These are phyloP conservation scores for Embidobia sp. DNA, from an alignment of 2,888 invertebrate genomes.

Conservation along the genomic window DNA sequence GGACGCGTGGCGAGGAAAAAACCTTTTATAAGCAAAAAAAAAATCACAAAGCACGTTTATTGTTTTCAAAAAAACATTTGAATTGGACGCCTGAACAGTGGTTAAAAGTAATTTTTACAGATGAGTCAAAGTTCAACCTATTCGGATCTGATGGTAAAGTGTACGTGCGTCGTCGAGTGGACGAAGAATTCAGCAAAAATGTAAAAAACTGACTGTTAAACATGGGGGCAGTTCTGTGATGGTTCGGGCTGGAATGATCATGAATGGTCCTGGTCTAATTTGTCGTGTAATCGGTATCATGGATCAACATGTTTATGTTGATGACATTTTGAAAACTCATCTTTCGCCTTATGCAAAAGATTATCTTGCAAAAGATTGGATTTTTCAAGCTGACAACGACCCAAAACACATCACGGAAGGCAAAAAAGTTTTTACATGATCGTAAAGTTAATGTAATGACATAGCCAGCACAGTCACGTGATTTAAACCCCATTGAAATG, in stretches of 20 bases:
- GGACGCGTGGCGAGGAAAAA: too few relatives aligned
- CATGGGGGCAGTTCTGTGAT: constrained; percentile 19
- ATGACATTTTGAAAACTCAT: constrained; percentile 22
- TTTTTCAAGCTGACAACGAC: constrained; percentile 50
- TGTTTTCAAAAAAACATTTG: constrained; percentile 31
- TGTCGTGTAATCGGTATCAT: constrained; percentile 13
- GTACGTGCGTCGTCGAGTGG: constrained; percentile 77
- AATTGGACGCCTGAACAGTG: constrained; percentile 27
- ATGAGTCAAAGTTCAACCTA: constrained; percentile 37
- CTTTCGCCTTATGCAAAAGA: constrained; percentile 24
- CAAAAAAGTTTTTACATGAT: constrained; percentile 15
- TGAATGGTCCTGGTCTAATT: constrained; percentile 22
- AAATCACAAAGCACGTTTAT: constrained; percentile 24
- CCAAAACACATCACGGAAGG: constrained; percentile 31
- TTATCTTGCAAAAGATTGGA: constrained; percentile 22
- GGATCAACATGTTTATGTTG: constrained; percentile 24
- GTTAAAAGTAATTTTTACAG: constrained; percentile 28
- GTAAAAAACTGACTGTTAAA: constrained; percentile 14
- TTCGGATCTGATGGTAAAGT: constrained; percentile 64
- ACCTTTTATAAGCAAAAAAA: too few relatives aligned
- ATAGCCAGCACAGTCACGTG: constrained; percentile 38
- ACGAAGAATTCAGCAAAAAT: constrained; percentile 20
- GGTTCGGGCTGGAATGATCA: constrained; percentile 23
- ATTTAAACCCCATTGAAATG: constrained; percentile 42
- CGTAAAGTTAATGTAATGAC: constrained; percentile 13